Percentiles rank a stretch among this genome's conserved stretches.
phyloP scores from a whole-genome alignment of 2,113 vertebrate genomes.

The Tretioscincus oriximinensis region DNA sequence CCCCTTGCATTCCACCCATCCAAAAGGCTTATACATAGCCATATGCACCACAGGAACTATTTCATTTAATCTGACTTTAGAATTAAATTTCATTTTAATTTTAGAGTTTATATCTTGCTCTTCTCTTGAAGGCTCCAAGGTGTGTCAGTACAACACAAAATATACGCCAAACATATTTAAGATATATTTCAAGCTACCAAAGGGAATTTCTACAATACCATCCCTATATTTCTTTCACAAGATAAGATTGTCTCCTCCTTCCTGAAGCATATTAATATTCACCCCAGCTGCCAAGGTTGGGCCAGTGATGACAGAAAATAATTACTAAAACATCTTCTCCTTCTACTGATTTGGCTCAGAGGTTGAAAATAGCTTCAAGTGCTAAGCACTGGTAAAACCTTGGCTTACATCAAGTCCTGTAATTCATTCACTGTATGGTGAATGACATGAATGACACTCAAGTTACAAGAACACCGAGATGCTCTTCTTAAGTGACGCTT shows the following conservation, averaged over 20 bases:
- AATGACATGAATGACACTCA: too few species aligned
- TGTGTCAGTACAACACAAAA: not conserved
- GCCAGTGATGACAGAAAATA: not conserved
- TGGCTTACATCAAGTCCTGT: not conserved
- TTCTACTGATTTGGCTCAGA: not conserved
- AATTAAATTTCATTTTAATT: not conserved
- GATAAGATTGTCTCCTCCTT: not conserved
- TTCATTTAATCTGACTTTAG: too few species aligned
- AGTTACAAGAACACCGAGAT: not conserved
- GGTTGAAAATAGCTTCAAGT: not conserved
- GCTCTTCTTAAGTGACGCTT: not conserved
- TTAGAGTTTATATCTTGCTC: too few species aligned
- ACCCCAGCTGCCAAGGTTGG: not conserved
- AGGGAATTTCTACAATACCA: not conserved
- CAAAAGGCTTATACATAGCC: not conserved
- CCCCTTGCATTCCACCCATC: too few species aligned
- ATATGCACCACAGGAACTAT: too few species aligned
- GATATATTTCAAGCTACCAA: not conserved
- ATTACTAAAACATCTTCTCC: not conserved
- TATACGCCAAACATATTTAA: not conserved
- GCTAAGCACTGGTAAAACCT: not conserved
- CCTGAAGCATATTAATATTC: not conserved
- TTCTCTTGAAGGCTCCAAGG: too few species aligned
- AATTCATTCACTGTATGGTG: not conserved
- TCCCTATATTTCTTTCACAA: not conserved